Conservation (phyloP, 1,140 invertebrate genomes). For the Eupeodes corollae region DNA sequence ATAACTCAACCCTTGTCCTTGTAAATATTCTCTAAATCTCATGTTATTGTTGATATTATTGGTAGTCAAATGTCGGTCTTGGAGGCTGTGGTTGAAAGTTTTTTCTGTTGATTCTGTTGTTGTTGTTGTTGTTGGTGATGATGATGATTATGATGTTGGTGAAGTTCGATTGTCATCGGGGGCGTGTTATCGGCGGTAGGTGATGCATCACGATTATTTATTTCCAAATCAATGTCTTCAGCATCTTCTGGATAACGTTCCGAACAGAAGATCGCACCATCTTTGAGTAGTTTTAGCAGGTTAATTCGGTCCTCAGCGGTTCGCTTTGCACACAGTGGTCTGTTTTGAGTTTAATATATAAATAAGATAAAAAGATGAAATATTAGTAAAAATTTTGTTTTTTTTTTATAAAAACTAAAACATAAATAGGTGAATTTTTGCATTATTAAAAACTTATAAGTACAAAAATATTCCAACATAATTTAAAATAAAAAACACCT, state of each 20-base stretch:
- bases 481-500: no score
- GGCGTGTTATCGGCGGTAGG: neutral
- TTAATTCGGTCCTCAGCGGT: constrained; percentile 75
- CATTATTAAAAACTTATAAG: no score
- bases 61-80: constrained; percentile 32
- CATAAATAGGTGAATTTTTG: no score
- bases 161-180: constrained; percentile 21
- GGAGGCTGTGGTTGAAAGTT: constrained; percentile 1
- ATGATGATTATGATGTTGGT: constrained; percentile 16
- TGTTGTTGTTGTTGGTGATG: constrained; percentile 6
- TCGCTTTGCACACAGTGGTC: constrained; percentile 61
- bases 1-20: constrained; percentile 9
- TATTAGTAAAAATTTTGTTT: no score
- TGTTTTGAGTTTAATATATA: constrained; percentile 22
- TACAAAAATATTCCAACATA: no score
- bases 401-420: no score
- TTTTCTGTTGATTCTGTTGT: constrained; percentile 5
- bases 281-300: constrained; percentile 46
- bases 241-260: constrained; percentile 35
- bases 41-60: constrained; percentile 20
- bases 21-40: constrained; percentile 8
- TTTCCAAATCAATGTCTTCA: constrained; percentile 32
- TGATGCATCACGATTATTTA: constrained; percentile 8
- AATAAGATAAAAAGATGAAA: neutral
- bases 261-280: constrained; percentile 33